phyloP scores from a whole-genome alignment of 2,113 vertebrate genomes.

The Tetrax tetrax region DNA sequence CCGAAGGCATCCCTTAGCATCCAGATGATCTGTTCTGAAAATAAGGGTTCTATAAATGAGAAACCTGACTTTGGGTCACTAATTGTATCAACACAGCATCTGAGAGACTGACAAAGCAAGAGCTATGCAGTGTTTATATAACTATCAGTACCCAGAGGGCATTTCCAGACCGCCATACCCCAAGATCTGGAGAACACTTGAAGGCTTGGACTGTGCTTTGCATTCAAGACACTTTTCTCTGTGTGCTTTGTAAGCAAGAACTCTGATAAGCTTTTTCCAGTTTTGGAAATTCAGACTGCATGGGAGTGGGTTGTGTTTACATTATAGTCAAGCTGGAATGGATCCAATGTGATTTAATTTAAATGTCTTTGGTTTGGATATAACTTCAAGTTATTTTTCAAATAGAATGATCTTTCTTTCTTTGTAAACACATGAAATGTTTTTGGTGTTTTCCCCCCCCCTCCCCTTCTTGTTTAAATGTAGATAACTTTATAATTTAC shows the following conservation, averaged over 20 bases:
- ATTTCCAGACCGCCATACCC: constrained; percentile 1
- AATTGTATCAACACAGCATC: constrained; percentile 7
- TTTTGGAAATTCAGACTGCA: constrained; percentile 50
- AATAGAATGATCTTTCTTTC: constrained; percentile 43
- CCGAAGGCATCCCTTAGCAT: background rate
- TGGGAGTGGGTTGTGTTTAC: constrained; percentile 50
- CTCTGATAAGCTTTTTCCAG: constrained; percentile 59
- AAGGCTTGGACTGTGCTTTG: constrained; percentile 36
- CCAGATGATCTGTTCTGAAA: constrained; percentile 21
- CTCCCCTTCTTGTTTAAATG: constrained; percentile 41
- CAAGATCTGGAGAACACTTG: constrained; percentile 15
- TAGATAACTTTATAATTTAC: constrained; percentile 53
- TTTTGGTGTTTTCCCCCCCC: too few species aligned
- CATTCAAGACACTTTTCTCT: constrained; percentile 19
- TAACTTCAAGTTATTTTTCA: constrained; percentile 60
- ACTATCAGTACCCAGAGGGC: constrained; percentile 15
- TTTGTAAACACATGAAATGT: background rate
- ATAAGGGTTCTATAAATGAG: background rate
- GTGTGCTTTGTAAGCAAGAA: constrained; percentile 58
- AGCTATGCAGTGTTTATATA: constrained; percentile 1
- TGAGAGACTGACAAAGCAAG: constrained; percentile 15
- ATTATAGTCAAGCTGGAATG: constrained; percentile 48
- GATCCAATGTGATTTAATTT: constrained; percentile 52
- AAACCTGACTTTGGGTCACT: background rate
- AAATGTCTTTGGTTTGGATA: constrained; percentile 60